Evolutionary conservation across 2,888 invertebrate genomes (phyloP).

Genomic region (Amblyteles armatorius): DNA sequence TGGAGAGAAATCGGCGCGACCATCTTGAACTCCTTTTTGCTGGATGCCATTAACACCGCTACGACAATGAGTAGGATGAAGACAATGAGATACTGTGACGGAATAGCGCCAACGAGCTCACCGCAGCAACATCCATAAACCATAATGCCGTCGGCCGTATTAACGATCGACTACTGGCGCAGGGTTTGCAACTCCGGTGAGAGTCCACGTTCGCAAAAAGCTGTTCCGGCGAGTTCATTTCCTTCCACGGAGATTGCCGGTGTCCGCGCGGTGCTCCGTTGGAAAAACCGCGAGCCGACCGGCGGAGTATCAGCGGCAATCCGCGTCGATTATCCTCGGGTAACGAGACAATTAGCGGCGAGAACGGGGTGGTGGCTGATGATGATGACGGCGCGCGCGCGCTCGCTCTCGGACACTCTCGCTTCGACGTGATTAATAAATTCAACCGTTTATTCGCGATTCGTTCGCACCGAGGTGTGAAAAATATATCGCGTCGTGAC

Average conservation of each 20-base stretch:
- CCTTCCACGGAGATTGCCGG: constrained; percentile 60
- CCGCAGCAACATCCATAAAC: constrained; percentile 62
- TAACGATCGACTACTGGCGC: constrained; percentile 63
- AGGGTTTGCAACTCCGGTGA: constrained; percentile 2
- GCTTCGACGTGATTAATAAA: constrained; percentile 53
- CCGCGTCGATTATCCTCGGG: constrained; percentile 64
- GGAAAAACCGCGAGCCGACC: constrained; percentile 58
- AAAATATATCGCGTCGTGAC: constrained; percentile 26
- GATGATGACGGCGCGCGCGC: constrained; percentile 44
- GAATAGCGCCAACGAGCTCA: constrained; percentile 47
- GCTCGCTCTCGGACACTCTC: constrained; percentile 32
- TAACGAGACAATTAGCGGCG: constrained; percentile 68
- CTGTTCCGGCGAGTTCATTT: constrained; percentile 72
- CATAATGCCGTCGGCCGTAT: constrained; percentile 66
- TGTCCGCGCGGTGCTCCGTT: neutral
- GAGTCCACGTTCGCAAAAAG: constrained; percentile 70
- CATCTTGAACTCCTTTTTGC: neutral
- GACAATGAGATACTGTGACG: constrained; percentile 50
- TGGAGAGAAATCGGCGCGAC: constrained; percentile 6
- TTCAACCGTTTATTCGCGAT: constrained; percentile 59
- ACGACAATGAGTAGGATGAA: constrained; percentile 12
- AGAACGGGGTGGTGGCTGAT: constrained; percentile 56
- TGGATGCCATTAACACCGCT: constrained; percentile 11
- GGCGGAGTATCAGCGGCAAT: constrained; percentile 62
- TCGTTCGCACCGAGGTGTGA: constrained; percentile 12